Evolutionary conservation across 2,113 vertebrate species (phyloP).

Genomic region (Smithornis capensis): DNA sequence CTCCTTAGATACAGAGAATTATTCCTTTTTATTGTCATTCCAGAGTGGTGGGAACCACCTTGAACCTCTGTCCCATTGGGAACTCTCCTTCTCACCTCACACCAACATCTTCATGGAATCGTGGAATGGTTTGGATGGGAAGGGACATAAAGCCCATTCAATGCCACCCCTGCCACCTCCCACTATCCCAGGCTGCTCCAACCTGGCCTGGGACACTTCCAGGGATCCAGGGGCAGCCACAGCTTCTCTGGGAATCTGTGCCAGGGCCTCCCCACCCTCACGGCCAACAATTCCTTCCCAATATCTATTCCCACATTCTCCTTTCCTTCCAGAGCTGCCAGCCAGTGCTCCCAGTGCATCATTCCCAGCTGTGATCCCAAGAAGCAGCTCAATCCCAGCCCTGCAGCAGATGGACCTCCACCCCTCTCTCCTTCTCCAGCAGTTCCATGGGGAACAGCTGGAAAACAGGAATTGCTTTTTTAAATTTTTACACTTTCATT

Average conservation of each 20-base stretch:
- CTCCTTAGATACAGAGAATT: background rate
- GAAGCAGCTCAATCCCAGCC: background rate
- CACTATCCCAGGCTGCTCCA: background rate
- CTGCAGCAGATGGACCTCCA: too few relatives aligned
- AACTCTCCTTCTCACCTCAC: too few relatives aligned
- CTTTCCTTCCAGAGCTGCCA: background rate
- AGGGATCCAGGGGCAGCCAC: background rate
- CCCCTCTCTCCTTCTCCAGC: too few relatives aligned
- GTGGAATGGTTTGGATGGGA: background rate
- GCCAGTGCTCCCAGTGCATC: background rate
- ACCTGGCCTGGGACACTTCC: background rate
- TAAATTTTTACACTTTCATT: background rate
- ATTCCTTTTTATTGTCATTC: rapidly evolving
- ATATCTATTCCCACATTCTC: background rate
- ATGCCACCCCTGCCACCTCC: background rate
- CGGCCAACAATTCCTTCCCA: background rate
- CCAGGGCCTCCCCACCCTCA: background rate
- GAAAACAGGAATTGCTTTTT: background rate
- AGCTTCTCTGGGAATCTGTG: background rate
- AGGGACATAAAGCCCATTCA: rapidly evolving
- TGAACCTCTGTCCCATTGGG: background rate
- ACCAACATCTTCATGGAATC: background rate
- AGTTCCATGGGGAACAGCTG: rapidly evolving
- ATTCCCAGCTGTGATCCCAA: rapidly evolving
- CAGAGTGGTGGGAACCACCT: background rate